Evolutionary conservation across 2,797 vertebrate genomes (phyloP).

Genomic region (Phalloptychus januarius): DNA sequence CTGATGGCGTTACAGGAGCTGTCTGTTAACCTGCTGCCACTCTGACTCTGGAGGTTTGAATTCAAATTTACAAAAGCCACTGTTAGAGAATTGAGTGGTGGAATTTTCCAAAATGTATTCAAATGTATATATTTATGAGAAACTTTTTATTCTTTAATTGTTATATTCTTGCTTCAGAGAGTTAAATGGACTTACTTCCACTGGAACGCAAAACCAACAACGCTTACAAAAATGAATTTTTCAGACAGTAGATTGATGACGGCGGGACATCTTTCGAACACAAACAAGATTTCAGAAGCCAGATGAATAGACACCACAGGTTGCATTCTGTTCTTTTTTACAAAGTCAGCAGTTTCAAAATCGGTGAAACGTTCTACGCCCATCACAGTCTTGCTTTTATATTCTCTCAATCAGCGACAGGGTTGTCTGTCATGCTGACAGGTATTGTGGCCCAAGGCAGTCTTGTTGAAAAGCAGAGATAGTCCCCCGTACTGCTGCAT

Average conservation of each 20-base stretch:
- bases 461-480: slow-evolving; percentile 14
- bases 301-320: slow-evolving; percentile 37
- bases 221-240: slow-evolving; percentile 6
- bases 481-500: slow-evolving; percentile 20
- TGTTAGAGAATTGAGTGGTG: background rate
- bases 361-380: slow-evolving; percentile 38
- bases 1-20: slow-evolving; percentile 37
- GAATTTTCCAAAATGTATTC: background rate
- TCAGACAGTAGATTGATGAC: slow-evolving; percentile 43
- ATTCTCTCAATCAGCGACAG: slow-evolving; percentile 39
- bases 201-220: background rate
- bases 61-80: slow-evolving; percentile 6
- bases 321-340: slow-evolving; percentile 30
- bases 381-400: slow-evolving; percentile 24
- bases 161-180: background rate
- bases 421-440: slow-evolving; percentile 54
- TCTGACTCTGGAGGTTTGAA: slow-evolving; percentile 17
- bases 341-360: slow-evolving; percentile 38
- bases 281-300: slow-evolving; percentile 28
- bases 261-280: slow-evolving; percentile 15
- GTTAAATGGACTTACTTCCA: slow-evolving; percentile 7
- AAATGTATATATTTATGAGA: background rate
- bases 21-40: slow-evolving; percentile 29
- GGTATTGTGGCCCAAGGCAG: slow-evolving; percentile 40
- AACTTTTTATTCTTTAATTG: too few species aligned